Conservation (phyloP, 2,888 invertebrate species). For the Xanthia icteritia region DNA sequence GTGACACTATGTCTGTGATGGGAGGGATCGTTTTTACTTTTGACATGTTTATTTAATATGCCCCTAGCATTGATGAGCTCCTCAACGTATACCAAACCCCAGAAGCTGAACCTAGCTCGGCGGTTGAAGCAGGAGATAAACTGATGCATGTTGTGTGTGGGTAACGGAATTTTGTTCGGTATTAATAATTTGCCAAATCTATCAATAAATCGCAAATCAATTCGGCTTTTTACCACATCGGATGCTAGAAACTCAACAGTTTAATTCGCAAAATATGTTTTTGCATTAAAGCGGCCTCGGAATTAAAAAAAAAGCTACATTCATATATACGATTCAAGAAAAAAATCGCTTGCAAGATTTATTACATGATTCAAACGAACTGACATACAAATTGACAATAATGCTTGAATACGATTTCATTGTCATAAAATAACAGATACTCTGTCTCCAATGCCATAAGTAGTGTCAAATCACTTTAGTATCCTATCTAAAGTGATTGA, state of each 20-base stretch:
- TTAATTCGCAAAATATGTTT: background rate
- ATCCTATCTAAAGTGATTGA: constrained; percentile 18
- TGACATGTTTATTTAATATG: background rate
- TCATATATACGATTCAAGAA: background rate
- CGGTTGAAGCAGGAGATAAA: background rate
- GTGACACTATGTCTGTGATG: too few relatives aligned
- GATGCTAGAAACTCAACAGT: background rate
- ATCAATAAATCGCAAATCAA: background rate
- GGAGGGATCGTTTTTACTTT: too few relatives aligned
- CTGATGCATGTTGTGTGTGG: background rate
- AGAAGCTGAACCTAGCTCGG: background rate
- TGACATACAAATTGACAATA: too few relatives aligned
- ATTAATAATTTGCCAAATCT: background rate
- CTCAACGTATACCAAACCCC: background rate
- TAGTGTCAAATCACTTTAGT: constrained; percentile 12
- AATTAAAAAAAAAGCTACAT: too few relatives aligned
- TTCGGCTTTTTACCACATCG: background rate
- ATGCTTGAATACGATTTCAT: background rate
- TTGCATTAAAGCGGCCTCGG: too few relatives aligned
- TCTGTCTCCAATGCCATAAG: background rate
- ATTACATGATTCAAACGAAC: too few relatives aligned
- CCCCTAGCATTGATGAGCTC: background rate
- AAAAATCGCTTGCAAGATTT: background rate
- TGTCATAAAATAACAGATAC: background rate
- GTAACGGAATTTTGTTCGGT: background rate